phyloP scores from a whole-genome alignment of 2,888 invertebrate genomes.

The Escarpia spicata region DNA sequence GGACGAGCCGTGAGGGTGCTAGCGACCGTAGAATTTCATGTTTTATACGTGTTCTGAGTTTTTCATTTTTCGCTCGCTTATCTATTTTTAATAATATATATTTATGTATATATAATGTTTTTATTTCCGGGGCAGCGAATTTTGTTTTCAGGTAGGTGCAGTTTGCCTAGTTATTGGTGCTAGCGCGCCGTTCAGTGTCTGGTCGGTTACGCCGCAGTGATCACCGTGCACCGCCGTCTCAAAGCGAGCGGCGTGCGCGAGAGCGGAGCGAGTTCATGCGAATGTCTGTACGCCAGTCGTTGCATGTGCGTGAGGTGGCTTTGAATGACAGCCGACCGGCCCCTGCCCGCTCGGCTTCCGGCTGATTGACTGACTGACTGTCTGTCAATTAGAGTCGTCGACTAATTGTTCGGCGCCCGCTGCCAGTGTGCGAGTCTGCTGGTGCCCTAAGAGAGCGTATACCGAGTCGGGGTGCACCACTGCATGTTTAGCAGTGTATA shows the following conservation, averaged over 20 bases:
- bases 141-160: background rate
- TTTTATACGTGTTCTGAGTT: too few species aligned
- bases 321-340: slow-evolving; percentile 3
- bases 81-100: too few species aligned
- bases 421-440: background rate
- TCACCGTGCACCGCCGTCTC: background rate
- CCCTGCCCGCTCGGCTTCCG: background rate
- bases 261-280: slow-evolving; percentile 17
- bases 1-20: too few species aligned
- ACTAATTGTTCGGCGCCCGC: background rate
- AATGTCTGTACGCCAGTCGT: background rate
- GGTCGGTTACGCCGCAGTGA: slow-evolving; percentile 13
- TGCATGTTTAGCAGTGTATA: background rate
- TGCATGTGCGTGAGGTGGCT: slow-evolving; percentile 21
- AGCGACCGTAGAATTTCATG: too few species aligned
- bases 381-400: slow-evolving; percentile 6
- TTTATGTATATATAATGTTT: too few species aligned
- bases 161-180: background rate
- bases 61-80: background rate
- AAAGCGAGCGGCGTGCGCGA: background rate
- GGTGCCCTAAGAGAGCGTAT: background rate
- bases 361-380: slow-evolving; percentile 11
- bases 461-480: background rate
- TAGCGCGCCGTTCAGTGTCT: background rate
- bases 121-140: background rate